Evolutionary conservation across 2,888 invertebrate genomes (phyloP).

Genomic region (Sepioteuthis lessoniana): DNA sequence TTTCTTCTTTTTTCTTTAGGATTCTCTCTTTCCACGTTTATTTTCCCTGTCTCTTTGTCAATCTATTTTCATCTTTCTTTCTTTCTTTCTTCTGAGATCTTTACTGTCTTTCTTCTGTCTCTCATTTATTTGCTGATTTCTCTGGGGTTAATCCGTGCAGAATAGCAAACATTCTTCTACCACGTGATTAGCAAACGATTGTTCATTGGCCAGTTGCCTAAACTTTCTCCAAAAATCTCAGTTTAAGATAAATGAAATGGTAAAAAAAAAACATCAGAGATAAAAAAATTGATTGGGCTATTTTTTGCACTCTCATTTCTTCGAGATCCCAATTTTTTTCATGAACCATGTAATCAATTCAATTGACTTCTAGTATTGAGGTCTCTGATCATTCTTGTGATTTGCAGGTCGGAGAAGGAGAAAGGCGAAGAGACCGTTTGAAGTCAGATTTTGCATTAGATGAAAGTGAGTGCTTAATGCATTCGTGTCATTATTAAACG

Average conservation of each 20-base stretch:
- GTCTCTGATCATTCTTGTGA: neutral
- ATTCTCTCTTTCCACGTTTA: neutral
- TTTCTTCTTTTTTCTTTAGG: neutral
- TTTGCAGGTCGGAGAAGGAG: neutral
- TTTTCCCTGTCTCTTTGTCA: neutral
- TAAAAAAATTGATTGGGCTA: neutral
- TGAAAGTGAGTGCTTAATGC: neutral
- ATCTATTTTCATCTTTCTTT: neutral
- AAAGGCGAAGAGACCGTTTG: neutral
- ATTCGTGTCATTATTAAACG: neutral
- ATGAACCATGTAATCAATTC: neutral
- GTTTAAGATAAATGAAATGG: neutral
- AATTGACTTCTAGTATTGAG: neutral
- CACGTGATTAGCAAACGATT: neutral
- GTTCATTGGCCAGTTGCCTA: neutral
- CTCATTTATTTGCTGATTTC: neutral
- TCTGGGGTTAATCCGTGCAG: neutral
- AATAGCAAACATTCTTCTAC: neutral
- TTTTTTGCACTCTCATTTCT: neutral
- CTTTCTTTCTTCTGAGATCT: neutral
- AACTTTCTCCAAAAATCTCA: neutral
- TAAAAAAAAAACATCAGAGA: neutral
- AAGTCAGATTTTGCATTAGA: neutral
- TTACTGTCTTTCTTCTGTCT: neutral
- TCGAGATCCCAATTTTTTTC: neutral